Evolutionary conservation across 2,888 invertebrate species (phyloP).

Genomic region (Axea sp.): DNA sequence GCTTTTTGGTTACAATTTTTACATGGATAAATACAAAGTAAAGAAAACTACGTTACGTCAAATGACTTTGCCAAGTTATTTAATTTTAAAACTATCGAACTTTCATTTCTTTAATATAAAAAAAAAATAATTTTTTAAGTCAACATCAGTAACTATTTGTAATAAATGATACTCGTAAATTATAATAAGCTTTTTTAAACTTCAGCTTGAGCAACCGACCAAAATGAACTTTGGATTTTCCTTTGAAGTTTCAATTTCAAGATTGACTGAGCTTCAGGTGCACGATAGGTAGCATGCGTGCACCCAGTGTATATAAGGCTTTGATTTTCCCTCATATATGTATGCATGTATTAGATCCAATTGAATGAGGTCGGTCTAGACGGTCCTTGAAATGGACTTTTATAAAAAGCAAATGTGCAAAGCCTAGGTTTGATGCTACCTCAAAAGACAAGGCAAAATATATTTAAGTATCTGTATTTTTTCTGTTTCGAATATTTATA

Average conservation of each 20-base stretch:
- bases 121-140: constrained; percentile 28
- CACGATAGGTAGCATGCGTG: constrained; percentile 47
- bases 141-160: constrained; percentile 27
- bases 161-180: constrained; percentile 37
- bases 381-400: constrained; percentile 52
- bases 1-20: constrained; percentile 14
- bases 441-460: constrained; percentile 26
- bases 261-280: constrained; percentile 62
- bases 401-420: constrained; percentile 52
- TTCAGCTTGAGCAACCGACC: constrained; percentile 40
- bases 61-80: constrained; percentile 10
- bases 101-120: not conserved
- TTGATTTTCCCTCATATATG: constrained; percentile 57
- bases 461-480: constrained; percentile 25
- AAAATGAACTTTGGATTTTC: constrained; percentile 45
- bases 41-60: constrained; percentile 3
- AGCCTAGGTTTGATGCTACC: constrained; percentile 20
- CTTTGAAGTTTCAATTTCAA: constrained; percentile 64
- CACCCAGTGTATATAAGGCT: constrained; percentile 47
- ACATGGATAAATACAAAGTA: constrained; percentile 12
- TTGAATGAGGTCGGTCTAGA: constrained; percentile 56
- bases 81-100: no score
- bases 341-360: constrained; percentile 52
- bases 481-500: constrained; percentile 12
- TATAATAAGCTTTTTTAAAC: constrained; percentile 40